Evolutionary conservation across 2,888 invertebrate species (phyloP), one percentile per base, ranked within the genome.

Genomic region (Agonopterix arenella): DNA sequence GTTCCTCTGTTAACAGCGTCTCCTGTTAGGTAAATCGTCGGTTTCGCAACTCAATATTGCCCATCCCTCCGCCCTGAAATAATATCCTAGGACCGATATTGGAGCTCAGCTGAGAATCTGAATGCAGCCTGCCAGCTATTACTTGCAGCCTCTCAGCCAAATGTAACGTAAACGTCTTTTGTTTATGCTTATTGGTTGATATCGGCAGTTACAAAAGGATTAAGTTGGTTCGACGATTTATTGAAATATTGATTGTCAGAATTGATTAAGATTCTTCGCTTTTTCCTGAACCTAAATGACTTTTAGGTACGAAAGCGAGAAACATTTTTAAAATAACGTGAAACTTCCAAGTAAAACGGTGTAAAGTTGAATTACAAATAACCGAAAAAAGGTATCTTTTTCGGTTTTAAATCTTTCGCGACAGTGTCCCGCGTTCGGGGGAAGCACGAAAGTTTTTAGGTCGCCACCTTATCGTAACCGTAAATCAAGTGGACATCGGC

Each of bases 31-130:
- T 84, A 85, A 84, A 88, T 81, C 82, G 80, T 80, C 68, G 82
- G 84, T 84, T 84, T 82, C 82, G 76, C 81, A 84, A 81, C 84
- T 88, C 80, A 84, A 88, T 88, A 85, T 83, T 75, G 75, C 76
- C 66, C 68, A 66, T 68, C 73, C 70, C 71, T 65, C 68, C 61
- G 58, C 67, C 71, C 80, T 84, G 84, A 80, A 84, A 84, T 86
- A 84, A 85, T 85, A 86, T 83, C 73, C 74, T 64, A 68, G 73
- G 62, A 70, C 74, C 76, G 83, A 85, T 84, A 84, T 84, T 82
- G 77, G 65, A 76, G 70, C 73, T 83, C 70, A 77, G 73, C 71
- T 75, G 69, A 62, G 62, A 75, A 70, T 80, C 72, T 76, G 70
- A 76, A 80, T 80, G 81, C 77, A 78, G 68, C 66, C 68, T 68